Evolutionary conservation across 1,140 invertebrate genomes (phyloP).

Genomic region (Neodiprion fabricii): DNA sequence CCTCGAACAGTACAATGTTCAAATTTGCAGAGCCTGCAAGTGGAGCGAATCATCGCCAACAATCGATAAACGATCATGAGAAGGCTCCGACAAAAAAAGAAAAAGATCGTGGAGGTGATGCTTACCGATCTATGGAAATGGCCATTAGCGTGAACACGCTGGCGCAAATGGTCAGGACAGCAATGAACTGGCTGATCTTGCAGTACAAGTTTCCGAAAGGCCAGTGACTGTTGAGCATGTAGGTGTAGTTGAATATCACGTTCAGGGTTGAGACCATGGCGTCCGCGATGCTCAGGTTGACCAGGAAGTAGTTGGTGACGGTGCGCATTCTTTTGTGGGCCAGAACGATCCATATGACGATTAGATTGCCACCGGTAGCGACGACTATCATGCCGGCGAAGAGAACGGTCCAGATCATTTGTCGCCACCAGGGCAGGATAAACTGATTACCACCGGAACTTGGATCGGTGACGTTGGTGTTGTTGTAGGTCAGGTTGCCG

Average conservation of each 20-base stretch:
- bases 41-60: too few relatives aligned
- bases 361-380: slow-evolving; percentile 90
- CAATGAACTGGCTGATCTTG: slow-evolving; percentile 93
- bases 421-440: slow-evolving; percentile 84
- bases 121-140: slow-evolving; percentile 95
- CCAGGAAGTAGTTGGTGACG: slow-evolving; percentile 94
- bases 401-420: slow-evolving; percentile 83
- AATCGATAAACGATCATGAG: too few relatives aligned
- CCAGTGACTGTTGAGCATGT: slow-evolving; percentile 93
- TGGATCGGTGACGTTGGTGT: slow-evolving; percentile 43
- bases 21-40: too few relatives aligned
- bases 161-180: slow-evolving; percentile 88
- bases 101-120: slow-evolving; percentile 20
- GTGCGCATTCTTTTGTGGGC: slow-evolving; percentile 92
- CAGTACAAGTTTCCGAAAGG: slow-evolving; percentile 92
- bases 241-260: slow-evolving; percentile 92
- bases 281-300: slow-evolving; percentile 94
- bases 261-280: slow-evolving; percentile 91
- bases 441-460: slow-evolving; percentile 61
- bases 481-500: slow-evolving; percentile 40
- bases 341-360: slow-evolving; percentile 95
- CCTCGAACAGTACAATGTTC: too few relatives aligned
- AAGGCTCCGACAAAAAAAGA: too few relatives aligned
- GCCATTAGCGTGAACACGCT: slow-evolving; percentile 96
- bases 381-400: slow-evolving; percentile 89